Base-by-base conservation (phyloP, 2,113 vertebrate genomes). In the Indri indri region DNA sequence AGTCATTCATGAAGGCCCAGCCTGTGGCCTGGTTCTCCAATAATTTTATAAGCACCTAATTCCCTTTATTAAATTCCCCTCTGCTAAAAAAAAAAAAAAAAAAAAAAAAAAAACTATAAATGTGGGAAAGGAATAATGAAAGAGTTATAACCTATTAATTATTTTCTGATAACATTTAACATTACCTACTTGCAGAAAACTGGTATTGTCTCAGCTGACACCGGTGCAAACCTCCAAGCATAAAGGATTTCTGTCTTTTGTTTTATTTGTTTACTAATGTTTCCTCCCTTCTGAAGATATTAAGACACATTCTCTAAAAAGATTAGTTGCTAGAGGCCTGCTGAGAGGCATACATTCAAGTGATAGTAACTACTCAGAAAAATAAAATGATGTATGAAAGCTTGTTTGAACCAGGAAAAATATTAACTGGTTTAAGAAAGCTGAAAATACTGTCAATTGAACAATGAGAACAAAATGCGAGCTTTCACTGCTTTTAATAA, bases 201-300 rank as follows among this genome's bases (percentile, higher is more conserved):
- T 92, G 6, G 57, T 80, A 42, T 3, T 79, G 30, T 27, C 65
- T 95, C n/a, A 74, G 2, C 77, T 74, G 66, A 87, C 17, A 81
- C 22, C 30, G 23, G 45, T 34, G 17, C 30, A 40, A 70, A 70
- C 16, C 16, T 82, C 42, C 14, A 85, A 73, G 27, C 23, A 66
- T 59, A 5, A 68, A 95, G 45, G 17, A 89, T 34, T 88, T 94
- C 73, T 93, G 14, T 77, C 47, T 92, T 59, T 23, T 20, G 32
- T 89, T 91, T 77, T 70, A 12, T 87, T 93, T 96, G 27, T 79
- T 96, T 94, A 18, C 34, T 71, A 40, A 88, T 91, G n/a, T 66
- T 90, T 94, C 22, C 63, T 94, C 77, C 8, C n/a, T 87, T 82
- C 47, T 77, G 77, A 92, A 93, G 47, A 66, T 83, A 86, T 66